Evolutionary conservation across 2,888 invertebrate genomes (phyloP), one percentile per base, ranked within the genome.

Genomic region (Agonopterix alstromeriana): DNA sequence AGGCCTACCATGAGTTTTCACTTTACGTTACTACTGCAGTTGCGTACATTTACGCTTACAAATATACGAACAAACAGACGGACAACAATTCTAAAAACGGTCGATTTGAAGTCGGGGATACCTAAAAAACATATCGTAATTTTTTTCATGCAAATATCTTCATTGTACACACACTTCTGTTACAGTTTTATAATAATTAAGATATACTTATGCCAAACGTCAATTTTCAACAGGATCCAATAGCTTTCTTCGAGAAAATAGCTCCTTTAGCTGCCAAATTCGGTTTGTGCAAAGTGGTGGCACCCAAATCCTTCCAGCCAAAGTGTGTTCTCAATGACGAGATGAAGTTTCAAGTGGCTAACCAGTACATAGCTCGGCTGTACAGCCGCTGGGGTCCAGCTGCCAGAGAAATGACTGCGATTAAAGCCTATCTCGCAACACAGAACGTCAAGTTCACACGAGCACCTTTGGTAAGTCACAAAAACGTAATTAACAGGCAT

Each of bases 331-430:
- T 97, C 0, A 91, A 93, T 9, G 97, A 97, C 55, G 95, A 95
- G 53, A 94, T 96, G 90, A 83, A 95, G 3, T 98, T 98, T 66
- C 94, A 94, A 0, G 95, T 95, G 0, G 94, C 94, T 55, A 96
- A 97, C 77, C 98, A 98, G 70, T 97, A 97, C 64, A 93, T 98
- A 1, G 94, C 97, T 62, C 94, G 96, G 55, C 93, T 98, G 92
- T 90, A 94, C 61, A 92, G 93, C 61, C 92, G 97, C 36, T 98
- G 97, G 97, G 97, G 98, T 0, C 94, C 95, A 0, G 96, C 94
- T 60, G 93, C 95, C 0, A 92, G 94, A 57, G 95, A 97, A 74
- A 89, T 96, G 70, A 93, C 94, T 73, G 95, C 96, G 7, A 97
- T 98, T 45, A 94, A 92, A 60, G 93, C 94, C 59, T 94, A 95